These are phyloP conservation scores for Odocoileus virginianus DNA, from an alignment of 2,113 vertebrate genomes.

Conservation along the genomic window DNA sequence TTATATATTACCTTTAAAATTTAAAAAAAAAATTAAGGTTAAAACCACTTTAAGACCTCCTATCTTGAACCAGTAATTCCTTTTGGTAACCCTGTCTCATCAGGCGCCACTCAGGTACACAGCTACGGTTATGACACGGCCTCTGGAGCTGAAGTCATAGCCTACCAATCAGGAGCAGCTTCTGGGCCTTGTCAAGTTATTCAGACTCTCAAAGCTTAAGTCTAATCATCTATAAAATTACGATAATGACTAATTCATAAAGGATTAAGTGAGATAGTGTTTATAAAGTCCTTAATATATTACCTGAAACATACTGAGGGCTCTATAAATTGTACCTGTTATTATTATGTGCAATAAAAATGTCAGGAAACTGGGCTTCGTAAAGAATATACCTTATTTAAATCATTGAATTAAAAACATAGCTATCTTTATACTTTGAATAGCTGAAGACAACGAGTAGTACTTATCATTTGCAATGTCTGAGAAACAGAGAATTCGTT, in stretches of 20 bases:
- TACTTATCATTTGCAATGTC: neutral
- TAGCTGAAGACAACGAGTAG: neutral
- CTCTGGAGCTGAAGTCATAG: neutral
- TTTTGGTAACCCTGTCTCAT: neutral
- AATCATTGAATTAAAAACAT: slow-evolving; percentile 29
- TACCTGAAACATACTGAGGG: neutral
- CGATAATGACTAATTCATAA: neutral
- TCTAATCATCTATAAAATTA: neutral
- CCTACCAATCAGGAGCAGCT: neutral
- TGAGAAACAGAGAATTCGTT: neutral
- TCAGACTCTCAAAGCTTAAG: neutral
- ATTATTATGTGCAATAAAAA: neutral
- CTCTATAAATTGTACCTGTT: neutral
- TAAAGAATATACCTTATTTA: neutral
- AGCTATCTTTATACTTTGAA: neutral
- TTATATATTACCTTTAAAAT: neutral
- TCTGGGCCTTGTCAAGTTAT: neutral
- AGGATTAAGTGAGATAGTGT: neutral
- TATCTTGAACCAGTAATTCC: neutral
- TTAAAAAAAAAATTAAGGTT: neutral
- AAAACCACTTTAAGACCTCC: neutral
- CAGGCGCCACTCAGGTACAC: neutral
- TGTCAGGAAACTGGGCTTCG: neutral
- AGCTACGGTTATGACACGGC: neutral
- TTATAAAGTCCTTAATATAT: neutral